These are phyloP conservation scores for Papilio machaon DNA, from an alignment of 1,140 invertebrate genomes.

Conservation along the genomic window DNA sequence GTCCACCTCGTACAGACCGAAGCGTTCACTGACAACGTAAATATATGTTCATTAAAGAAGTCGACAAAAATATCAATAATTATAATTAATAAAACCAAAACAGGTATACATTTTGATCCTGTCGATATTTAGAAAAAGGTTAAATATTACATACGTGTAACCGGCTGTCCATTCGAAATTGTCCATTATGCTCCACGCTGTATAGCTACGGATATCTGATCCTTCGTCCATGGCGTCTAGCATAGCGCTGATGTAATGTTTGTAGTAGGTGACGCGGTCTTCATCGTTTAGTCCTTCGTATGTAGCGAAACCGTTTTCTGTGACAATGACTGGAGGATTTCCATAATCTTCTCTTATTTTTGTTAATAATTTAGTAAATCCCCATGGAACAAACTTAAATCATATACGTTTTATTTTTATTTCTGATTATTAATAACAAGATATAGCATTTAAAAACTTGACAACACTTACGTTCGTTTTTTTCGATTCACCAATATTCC, in stretches of 20 bases:
- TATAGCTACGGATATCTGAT: slow-evolving; percentile 55
- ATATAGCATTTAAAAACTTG: neutral
- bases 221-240: slow-evolving; percentile 59
- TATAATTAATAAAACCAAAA: no score
- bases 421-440: neutral
- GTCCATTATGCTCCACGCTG: slow-evolving; percentile 80
- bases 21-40: slow-evolving; percentile 59
- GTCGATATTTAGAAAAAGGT: neutral
- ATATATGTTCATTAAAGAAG: neutral
- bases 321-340: slow-evolving; percentile 53
- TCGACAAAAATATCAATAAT: neutral
- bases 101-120: neutral
- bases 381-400: slow-evolving; percentile 49
- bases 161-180: slow-evolving; percentile 80
- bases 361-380: slow-evolving; percentile 49
- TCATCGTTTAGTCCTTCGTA: slow-evolving; percentile 52
- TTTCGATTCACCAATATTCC: slow-evolving; percentile 29
- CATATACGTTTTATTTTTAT: slow-evolving; percentile 1
- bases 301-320: slow-evolving; percentile 64
- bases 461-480: neutral
- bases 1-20: slow-evolving; percentile 82
- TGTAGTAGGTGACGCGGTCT: slow-evolving; percentile 69
- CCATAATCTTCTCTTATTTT: slow-evolving; percentile 53
- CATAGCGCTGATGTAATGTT: slow-evolving; percentile 65
- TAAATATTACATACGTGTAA: slow-evolving; percentile 73